Evolutionary conservation across 2,888 invertebrate species (phyloP), one percentile per base, ranked within the genome.

Genomic region (Mythimna lalbum): DNA sequence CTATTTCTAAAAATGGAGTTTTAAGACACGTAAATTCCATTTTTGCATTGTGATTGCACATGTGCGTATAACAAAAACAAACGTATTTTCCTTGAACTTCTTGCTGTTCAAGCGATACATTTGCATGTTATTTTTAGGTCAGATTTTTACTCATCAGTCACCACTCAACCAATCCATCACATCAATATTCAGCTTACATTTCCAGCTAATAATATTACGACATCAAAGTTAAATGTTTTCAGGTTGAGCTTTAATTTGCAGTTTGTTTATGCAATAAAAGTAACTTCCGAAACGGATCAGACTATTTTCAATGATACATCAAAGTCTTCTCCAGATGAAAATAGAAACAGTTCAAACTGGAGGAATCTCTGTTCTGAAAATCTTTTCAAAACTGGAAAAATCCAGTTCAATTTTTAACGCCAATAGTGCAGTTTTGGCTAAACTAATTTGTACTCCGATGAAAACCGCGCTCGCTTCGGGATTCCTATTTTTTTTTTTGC

Each of bases 261-360:
- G 63, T 76, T 69, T 86, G 80, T 83, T 85, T 86, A 75, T 60
- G 69, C 61, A 76, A 80, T 81, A 77, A 81, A 84, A 76, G 67
- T 72, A 67, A 69, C 76, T 77, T 84, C 73, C 63, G 73, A 77
- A 73, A 71, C 50, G 14, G 61, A 71, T 82, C 73, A 62, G 60
- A 74, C 64, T 33, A 50, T 63, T 74, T 78, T 78, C 78, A 80
- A 80, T 81, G 71, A 71, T 69, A 82, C 62, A 80, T 84, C 76
- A 77, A 82, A 80, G 72, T 77, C 61, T 69, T 47, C 56, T 64
- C 31, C 63, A n/a, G 36, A 66, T 75, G 43, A 33, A 75, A 80
- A 80, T 78, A 78, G 69, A 73, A 61, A 19, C 27, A 14, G 10
- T n/a, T 17, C 12, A 47, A 73, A 73, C 21, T 14, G 39, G 36